Base-by-base conservation (phyloP, 2,113 vertebrate species). In the Lichenostomus cassidix region DNA sequence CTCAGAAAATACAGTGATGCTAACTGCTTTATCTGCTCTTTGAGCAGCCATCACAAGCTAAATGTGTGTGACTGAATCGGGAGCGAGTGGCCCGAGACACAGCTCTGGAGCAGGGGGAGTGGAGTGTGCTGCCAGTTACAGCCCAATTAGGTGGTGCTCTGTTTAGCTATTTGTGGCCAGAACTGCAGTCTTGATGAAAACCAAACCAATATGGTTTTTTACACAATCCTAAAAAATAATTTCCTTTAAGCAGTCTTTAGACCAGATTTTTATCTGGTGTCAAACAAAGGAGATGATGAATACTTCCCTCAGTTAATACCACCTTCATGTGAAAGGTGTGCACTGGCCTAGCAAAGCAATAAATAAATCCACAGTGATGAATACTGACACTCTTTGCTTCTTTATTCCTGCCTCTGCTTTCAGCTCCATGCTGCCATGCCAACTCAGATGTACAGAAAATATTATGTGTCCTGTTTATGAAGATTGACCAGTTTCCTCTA, bases 231-330 rank as follows among this genome's bases (percentile, higher is more conserved):
- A 46, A 63, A 90, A 95, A 96, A 94, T 95, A 83, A 79, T 82
- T 88, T 94, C 91, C 91, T 92, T 94, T 77, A 92, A 89, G 83
- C 60, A 62, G 69, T 76, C 59, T 93, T 90, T 86, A 70, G 87
- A 91, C 28, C 63, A 87, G 82, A 84, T 76, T 65, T 84, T 41
- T 85, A 74, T 83, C 35, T 91, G 49, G 81, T 18, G 42, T 59
- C 90, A 90, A 89, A 93, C 75, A 96, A 92, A 93, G 69, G 31
- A 68, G 53, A 77, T 60, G 85, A 89, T n/a, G 35, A 95, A 93
- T 90, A 92, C 35, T 55, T 67, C 71, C 87, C 90, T 87, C 80
- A 88, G 87, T 53, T 87, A 87, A 94, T 93, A 83, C 33, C 81
- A 55, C 83, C 84, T 88, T 91, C 91, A 82, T 29, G 55, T 0